phyloP scores from a whole-genome alignment of 2,888 invertebrate species.

The Latrodectus hesperus region DNA sequence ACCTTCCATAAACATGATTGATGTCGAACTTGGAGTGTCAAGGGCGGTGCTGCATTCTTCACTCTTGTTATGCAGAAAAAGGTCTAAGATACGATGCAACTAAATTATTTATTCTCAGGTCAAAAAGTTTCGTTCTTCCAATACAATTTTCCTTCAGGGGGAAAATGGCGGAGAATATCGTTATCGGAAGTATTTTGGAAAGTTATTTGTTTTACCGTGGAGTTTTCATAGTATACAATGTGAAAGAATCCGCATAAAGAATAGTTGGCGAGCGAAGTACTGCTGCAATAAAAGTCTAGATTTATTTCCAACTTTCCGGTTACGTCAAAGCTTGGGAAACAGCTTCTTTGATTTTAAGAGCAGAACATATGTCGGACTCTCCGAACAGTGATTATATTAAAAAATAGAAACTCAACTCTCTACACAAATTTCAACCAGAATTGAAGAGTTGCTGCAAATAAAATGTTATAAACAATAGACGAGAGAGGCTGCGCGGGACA shows the following conservation, averaged over 20 bases:
- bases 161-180: not conserved
- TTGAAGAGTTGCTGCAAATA: too few relatives aligned
- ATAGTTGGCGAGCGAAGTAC: too few relatives aligned
- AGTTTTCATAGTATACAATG: not conserved
- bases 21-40: slow-evolving; percentile 39
- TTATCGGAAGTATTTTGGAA: not conserved
- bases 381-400: too few relatives aligned
- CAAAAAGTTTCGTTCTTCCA: not conserved
- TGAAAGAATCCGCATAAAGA: not conserved
- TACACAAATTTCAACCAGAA: too few relatives aligned
- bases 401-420: too few relatives aligned
- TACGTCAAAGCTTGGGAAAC: too few relatives aligned
- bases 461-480: too few relatives aligned
- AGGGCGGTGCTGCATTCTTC: slow-evolving; percentile 24
- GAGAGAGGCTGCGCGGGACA: too few relatives aligned
- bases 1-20: slow-evolving; percentile 43
- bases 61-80: slow-evolving; percentile 26
- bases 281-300: too few relatives aligned
- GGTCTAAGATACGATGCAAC: not conserved
- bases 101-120: slow-evolving; percentile 10
- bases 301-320: too few relatives aligned
- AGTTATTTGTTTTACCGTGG: not conserved
- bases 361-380: too few relatives aligned
- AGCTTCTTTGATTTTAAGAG: too few relatives aligned
- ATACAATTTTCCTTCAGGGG: not conserved